Conservation (phyloP, 2,113 vertebrate species). For the Grammomys dolichurus region DNA sequence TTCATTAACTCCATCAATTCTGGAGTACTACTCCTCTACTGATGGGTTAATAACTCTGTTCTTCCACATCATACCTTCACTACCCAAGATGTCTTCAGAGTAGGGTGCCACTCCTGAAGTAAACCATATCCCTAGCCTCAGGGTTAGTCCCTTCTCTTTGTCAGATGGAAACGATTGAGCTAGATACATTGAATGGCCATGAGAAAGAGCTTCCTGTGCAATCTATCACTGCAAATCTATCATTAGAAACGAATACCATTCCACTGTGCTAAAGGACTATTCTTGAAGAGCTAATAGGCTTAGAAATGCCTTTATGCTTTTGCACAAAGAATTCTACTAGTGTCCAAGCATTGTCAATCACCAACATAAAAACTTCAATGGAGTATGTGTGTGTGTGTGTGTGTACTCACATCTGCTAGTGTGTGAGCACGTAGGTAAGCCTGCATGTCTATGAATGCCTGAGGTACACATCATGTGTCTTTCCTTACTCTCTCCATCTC, state of each 20-base stretch:
- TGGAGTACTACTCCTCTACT: background rate
- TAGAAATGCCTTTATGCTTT: background rate
- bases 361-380: background rate
- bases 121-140: background rate
- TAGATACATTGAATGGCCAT: background rate
- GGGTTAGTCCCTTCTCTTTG: background rate
- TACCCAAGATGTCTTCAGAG: fast-evolving
- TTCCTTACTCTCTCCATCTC: background rate
- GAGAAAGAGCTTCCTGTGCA: background rate
- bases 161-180: background rate
- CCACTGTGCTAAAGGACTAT: background rate
- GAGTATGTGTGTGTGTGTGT: background rate
- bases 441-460: background rate
- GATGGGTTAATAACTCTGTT: background rate
- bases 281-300: background rate
- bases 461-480: background rate
- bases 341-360: background rate
- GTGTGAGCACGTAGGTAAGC: too few relatives aligned
- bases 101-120: background rate
- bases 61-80: background rate
- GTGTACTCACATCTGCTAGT: background rate
- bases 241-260: background rate
- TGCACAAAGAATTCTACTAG: fast-evolving
- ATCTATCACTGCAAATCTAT: background rate
- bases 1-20: background rate